A percentile compares a stretch with the other conserved stretches of the same genome.
Evolutionary conservation across 2,113 vertebrate genomes (phyloP).

Genomic region (Esox niger): DNA sequence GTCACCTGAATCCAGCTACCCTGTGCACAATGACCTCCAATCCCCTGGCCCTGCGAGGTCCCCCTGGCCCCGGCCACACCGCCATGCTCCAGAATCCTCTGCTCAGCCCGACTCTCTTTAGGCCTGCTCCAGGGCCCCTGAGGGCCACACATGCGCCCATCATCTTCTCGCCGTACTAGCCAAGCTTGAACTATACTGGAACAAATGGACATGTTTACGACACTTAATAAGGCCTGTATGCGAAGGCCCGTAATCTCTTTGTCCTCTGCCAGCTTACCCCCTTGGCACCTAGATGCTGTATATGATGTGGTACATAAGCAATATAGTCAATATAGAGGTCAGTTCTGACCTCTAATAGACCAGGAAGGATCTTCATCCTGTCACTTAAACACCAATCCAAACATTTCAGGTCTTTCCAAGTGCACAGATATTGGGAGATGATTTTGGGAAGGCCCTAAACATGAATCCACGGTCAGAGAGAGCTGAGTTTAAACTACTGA

Average conservation of each 20-base stretch:
- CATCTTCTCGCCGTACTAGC: constrained; percentile 88
- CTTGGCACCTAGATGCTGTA: too few species aligned
- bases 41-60: constrained; percentile 78
- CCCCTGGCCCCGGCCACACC: constrained; percentile 60
- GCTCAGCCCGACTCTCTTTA: constrained; percentile 88
- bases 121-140: constrained; percentile 79
- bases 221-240: not conserved
- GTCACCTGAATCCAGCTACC: constrained; percentile 75
- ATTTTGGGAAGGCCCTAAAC: not conserved
- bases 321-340: too few species aligned
- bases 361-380: not conserved
- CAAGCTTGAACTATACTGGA: not conserved
- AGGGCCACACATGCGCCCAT: constrained; percentile 82
- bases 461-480: constrained; percentile 28
- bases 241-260: not conserved
- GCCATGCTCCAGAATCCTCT: constrained; percentile 84
- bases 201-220: constrained; percentile 12
- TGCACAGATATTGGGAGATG: too few species aligned
- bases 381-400: too few species aligned
- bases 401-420: too few species aligned
- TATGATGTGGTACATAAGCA: too few species aligned
- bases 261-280: too few species aligned
- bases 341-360: not conserved
- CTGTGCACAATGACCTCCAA: constrained; percentile 81
- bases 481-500: constrained; percentile 1